These are phyloP conservation scores for Trigoniulus corallinus DNA, from an alignment of 1,140 invertebrate genomes.

Conservation along the genomic window DNA sequence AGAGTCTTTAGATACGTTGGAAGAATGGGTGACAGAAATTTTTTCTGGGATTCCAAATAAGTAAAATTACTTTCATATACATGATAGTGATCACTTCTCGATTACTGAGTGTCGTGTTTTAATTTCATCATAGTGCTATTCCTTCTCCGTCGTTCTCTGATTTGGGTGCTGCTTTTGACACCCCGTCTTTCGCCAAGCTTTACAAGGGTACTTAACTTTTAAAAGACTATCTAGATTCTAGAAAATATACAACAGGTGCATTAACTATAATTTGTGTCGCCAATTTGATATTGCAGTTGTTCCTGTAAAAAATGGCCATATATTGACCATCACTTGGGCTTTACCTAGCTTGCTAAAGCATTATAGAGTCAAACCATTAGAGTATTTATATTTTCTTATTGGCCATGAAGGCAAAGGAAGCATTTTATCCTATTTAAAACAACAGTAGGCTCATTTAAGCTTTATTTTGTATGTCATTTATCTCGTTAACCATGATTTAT, in stretches of 20 bases:
- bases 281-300: slow-evolving; percentile 33
- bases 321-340: slow-evolving; percentile 58
- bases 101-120: background rate
- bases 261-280: background rate
- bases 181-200: slow-evolving; percentile 45
- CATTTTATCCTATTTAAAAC: slow-evolving; percentile 60
- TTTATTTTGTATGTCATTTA: background rate
- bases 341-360: slow-evolving; percentile 52
- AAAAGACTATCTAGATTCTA: too few species aligned
- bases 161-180: slow-evolving; percentile 35
- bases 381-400: slow-evolving; percentile 62
- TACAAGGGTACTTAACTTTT: slow-evolving; percentile 35
- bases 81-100: background rate
- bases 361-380: slow-evolving; percentile 57
- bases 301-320: slow-evolving; percentile 51
- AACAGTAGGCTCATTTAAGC: slow-evolving; percentile 35
- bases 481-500: slow-evolving; percentile 9
- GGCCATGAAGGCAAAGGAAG: slow-evolving; percentile 80
- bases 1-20: slow-evolving; percentile 53
- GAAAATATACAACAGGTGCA: too few species aligned
- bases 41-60: slow-evolving; percentile 30
- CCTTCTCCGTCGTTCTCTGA: slow-evolving; percentile 29
- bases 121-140: slow-evolving; percentile 42
- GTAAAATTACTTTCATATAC: slow-evolving; percentile 14
- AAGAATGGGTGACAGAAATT: slow-evolving; percentile 39